These are phyloP conservation scores for Notolabrus celidotus DNA, from an alignment of 2,797 vertebrate genomes.

Conservation along the genomic window DNA sequence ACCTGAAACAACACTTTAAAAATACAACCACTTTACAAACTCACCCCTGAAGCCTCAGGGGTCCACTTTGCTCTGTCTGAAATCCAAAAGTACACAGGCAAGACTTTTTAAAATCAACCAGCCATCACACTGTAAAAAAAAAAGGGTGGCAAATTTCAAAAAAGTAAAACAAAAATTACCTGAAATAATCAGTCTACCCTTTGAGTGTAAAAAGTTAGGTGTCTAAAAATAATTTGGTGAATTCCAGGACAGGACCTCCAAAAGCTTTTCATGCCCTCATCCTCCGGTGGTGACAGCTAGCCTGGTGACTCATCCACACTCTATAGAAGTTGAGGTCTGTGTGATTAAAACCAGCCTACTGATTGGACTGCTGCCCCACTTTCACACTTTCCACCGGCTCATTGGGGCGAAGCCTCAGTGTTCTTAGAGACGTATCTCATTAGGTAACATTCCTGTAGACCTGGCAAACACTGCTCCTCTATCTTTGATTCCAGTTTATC, in stretches of 20 bases:
- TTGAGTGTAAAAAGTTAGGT: not conserved
- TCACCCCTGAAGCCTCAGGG: too few species aligned
- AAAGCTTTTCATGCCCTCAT: constrained; percentile 35
- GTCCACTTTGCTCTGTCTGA: too few species aligned
- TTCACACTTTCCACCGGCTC: constrained; percentile 72
- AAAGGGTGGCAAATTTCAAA: not conserved
- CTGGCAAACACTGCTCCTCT: not conserved
- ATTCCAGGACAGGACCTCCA: constrained; percentile 19
- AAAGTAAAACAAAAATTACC: not conserved
- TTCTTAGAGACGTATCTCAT: constrained; percentile 27
- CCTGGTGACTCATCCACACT: constrained; percentile 56
- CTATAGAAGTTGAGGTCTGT: constrained; percentile 47
- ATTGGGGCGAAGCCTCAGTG: constrained; percentile 24
- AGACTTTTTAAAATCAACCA: not conserved
- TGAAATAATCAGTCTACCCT: not conserved
- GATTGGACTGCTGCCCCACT: constrained; percentile 56
- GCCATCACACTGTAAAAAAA: not conserved
- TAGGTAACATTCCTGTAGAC: constrained; percentile 8
- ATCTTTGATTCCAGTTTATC: not conserved
- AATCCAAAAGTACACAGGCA: not conserved
- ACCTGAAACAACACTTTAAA: not conserved
- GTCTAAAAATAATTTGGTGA: constrained; percentile 3
- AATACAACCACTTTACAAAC: too few species aligned
- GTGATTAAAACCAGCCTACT: constrained; percentile 64
- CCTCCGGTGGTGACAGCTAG: constrained; percentile 57